Evolutionary conservation across 1,140 invertebrate genomes (phyloP).

Genomic region (Eriocheir sinensis): DNA sequence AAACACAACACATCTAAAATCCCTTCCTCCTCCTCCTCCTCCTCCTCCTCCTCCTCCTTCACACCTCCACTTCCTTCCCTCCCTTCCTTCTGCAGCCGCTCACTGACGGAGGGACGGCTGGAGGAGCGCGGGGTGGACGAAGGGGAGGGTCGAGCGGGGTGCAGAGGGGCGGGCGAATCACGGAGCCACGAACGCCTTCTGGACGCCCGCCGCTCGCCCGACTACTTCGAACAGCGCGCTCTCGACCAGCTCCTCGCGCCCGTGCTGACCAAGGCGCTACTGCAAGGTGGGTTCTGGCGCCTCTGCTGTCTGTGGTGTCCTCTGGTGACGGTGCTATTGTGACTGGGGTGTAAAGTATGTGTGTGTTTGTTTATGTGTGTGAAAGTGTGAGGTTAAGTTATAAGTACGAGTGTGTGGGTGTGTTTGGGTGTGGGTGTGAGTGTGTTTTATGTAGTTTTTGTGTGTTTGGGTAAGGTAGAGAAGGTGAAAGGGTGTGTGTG

Average conservation of each 20-base stretch:
- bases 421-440: too few relatives aligned
- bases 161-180: constrained; percentile 46
- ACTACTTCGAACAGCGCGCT: constrained; percentile 80
- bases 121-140: constrained; percentile 66
- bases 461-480: too few relatives aligned
- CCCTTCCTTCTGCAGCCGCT: constrained; percentile 57
- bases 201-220: constrained; percentile 85
- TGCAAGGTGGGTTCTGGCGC: constrained; percentile 79
- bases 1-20: background rate
- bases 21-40: background rate
- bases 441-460: too few relatives aligned
- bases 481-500: background rate
- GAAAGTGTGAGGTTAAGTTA: background rate
- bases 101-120: constrained; percentile 69
- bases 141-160: constrained; percentile 54
- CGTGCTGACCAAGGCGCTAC: constrained; percentile 80
- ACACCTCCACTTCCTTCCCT: background rate
- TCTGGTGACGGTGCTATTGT: too few relatives aligned
- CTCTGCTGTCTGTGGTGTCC: background rate
- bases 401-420: background rate
- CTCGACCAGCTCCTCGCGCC: constrained; percentile 80
- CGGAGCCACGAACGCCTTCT: constrained; percentile 87
- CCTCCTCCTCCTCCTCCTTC: background rate
- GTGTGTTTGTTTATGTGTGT: background rate
- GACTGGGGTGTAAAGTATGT: background rate